Conservation (phyloP, 2,888 invertebrate genomes). For the Cepaea hortensis region DNA sequence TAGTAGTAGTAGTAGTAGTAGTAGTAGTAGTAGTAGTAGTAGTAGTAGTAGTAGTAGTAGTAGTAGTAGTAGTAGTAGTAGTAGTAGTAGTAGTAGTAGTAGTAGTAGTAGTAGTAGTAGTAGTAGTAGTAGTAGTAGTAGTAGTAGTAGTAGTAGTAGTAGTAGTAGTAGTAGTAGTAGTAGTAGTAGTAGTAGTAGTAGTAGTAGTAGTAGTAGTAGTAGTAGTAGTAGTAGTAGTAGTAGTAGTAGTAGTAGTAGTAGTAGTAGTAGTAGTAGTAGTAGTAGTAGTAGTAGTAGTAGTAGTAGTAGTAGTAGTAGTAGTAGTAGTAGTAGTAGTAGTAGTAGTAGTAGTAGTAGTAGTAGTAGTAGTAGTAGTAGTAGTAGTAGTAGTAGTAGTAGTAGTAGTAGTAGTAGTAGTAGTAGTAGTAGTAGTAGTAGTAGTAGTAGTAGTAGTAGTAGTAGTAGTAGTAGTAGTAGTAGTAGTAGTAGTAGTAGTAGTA, state of each 20-base stretch:
- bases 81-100: constrained; percentile 23
- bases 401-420: constrained; percentile 2
- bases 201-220: constrained; percentile 17
- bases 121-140: constrained; percentile 19
- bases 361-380: background rate
- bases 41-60: constrained; percentile 15
- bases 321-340: background rate
- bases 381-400: background rate
- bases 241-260: background rate
- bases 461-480: background rate
- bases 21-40: constrained; percentile 15
- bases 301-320: background rate
- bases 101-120: constrained; percentile 16
- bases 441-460: background rate
- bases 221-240: constrained; percentile 5
- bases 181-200: constrained; percentile 19
- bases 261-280: background rate
- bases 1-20: constrained; percentile 16
- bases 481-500: background rate
- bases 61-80: constrained; percentile 16
- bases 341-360: constrained; percentile 2
- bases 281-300: constrained; percentile 2
- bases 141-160: constrained; percentile 17
- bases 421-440: background rate
- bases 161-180: constrained; percentile 22